Conservation (phyloP, 2,797 vertebrate species). For the Scolopax bukidnonensis region DNA sequence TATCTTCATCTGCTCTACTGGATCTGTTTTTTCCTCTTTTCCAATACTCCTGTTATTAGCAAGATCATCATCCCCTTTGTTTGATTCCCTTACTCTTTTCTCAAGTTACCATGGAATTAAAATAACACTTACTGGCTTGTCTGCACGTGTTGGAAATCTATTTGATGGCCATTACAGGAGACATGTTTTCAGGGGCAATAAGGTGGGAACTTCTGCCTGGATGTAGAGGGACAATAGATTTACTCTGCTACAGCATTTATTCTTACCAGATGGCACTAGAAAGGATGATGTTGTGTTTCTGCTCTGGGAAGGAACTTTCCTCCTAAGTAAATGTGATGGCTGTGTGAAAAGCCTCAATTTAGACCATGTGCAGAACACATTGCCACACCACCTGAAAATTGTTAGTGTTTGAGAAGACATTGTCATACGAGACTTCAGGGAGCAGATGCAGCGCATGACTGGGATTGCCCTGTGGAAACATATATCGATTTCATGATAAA, state of each 20-base stretch:
- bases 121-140: background rate
- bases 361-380: slow-evolving; percentile 51
- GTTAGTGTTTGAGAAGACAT: background rate
- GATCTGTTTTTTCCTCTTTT: background rate
- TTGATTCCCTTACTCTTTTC: background rate
- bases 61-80: background rate
- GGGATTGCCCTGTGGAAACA: background rate
- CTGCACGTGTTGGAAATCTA: background rate
- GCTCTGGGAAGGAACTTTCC: background rate
- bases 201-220: slow-evolving; percentile 4
- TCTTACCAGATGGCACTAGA: slow-evolving; percentile 25
- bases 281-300: background rate
- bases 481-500: background rate
- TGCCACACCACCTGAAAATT: background rate
- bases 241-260: background rate
- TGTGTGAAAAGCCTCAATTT: background rate
- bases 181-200: slow-evolving; percentile 9
- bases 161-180: slow-evolving; percentile 23
- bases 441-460: background rate
- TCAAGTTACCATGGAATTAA: background rate
- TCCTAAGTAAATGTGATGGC: slow-evolving; percentile 13
- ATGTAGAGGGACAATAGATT: background rate
- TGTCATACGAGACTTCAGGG: background rate
- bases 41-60: background rate
- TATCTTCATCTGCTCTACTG: background rate